Percentiles rank a stretch among this genome's conserved stretches.
Evolutionary conservation across 1,140 invertebrate species (phyloP).

Genomic region (Dendrolimus punctatus): DNA sequence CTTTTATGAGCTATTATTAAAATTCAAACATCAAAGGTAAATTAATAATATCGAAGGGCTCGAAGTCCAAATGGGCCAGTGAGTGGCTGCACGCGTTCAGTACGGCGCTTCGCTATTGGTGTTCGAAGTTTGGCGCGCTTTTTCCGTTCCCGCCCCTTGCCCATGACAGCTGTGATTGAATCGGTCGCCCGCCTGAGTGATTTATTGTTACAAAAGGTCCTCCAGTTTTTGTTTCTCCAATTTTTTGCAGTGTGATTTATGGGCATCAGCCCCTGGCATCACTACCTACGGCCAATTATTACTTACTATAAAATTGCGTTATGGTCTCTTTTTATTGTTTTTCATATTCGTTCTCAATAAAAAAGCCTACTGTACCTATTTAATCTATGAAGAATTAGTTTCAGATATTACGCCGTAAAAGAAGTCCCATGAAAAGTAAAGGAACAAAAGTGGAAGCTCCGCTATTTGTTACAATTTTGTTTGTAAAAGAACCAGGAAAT

Average conservation of each 20-base stretch:
- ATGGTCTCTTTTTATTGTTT: no score
- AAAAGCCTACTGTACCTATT: no score
- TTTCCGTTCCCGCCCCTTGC: constrained; percentile 57
- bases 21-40: constrained; percentile 27
- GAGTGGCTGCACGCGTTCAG: constrained; percentile 30
- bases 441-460: no score
- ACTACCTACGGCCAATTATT: constrained; percentile 1
- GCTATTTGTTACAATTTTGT: no score
- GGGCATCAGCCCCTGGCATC: constrained; percentile 18
- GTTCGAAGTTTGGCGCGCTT: constrained; percentile 63
- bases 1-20: constrained; percentile 1
- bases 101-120: constrained; percentile 49
- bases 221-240: constrained; percentile 28
- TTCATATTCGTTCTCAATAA: no score
- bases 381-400: no score
- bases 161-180: constrained; percentile 61
- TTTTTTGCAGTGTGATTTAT: constrained; percentile 48
- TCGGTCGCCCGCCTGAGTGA: constrained; percentile 47
- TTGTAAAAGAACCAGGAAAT: no score
- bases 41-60: constrained; percentile 50
- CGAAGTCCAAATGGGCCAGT: constrained; percentile 59
- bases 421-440: no score
- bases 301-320: not conserved
- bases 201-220: constrained; percentile 46
- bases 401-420: no score